Base-by-base conservation (phyloP, 2,888 invertebrate genomes). In the Theodoxus fluviatilis region DNA sequence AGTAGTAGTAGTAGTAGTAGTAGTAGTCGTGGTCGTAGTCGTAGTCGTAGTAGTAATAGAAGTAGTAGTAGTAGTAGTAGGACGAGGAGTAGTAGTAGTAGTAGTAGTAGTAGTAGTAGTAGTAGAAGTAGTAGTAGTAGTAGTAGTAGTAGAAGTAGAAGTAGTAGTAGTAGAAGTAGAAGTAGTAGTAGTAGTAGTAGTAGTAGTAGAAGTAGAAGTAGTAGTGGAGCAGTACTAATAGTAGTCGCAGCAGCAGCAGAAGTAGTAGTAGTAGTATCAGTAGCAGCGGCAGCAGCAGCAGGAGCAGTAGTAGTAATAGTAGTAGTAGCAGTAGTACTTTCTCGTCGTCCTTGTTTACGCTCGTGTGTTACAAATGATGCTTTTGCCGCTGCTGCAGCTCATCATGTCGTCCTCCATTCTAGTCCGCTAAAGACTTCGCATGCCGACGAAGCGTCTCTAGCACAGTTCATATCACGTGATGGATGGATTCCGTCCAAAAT, bases 261-360 rank as follows among this genome's bases (percentile, higher is more conserved):
- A 67, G 67, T 47, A 67, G 67, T 28, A 52, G 67, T 52, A 67
- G 67, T 67, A 67, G 49, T 52, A 67, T 31, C 52, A 67, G 67
- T 52, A 49, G 52, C 52, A 49, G 37, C 7, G 12, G 67, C n/a
- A n/a, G n/a, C n/a, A n/a, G n/a, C n/a, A n/a, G n/a, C n/a, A n/a
- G n/a, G n/a, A n/a, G n/a, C n/a, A 25, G 66, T 40, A 43, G 66
- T 66, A 43, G 47, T 47, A 43, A 31, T 47, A 47, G 66, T 43
- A 66, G 47, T 43, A 66, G 66, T 66, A 9, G 66, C 25, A 66
- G 66, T 40, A 66, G 66, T 66, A 55, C n/a, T n/a, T n/a, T n/a
- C n/a, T n/a, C n/a, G n/a, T n/a, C n/a, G n/a, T n/a, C n/a, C n/a
- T n/a, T n/a, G n/a, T n/a, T n/a, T n/a, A n/a, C n/a, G n/a, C n/a